Base-by-base conservation (phyloP, 2,797 vertebrate genomes). In the Harpagifer antarcticus region DNA sequence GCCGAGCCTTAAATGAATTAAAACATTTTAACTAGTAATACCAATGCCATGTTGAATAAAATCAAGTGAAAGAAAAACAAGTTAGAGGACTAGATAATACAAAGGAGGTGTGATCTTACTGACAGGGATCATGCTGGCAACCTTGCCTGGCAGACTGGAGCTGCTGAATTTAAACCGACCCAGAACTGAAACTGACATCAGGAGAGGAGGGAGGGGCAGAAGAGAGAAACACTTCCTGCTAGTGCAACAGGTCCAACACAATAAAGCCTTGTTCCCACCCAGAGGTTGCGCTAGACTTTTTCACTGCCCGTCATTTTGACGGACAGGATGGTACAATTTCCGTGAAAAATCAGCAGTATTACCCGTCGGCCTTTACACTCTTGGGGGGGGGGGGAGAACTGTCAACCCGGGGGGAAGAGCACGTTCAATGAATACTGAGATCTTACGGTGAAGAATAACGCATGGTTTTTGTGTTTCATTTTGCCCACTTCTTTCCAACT, bases 151-250 rank as follows among this genome's bases (percentile, higher is more conserved):
- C 48, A 53, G 48, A 19, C 47, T 19, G 11, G 12, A 42, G 52
- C 66, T 48, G 27, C 9, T 58, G 45, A 37, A 50, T 58, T 49
- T 40, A 58, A 56, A 20, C 52, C 40, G 69, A 63, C 69, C 52
- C 42, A n/a, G 27, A 42, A 56, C 55, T 64, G 27, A 56, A 56
- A 49, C 44, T 44, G 31, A 42, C 27, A 56, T 49, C 2, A 12
- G 33, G 11, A 57, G 33, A 37, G 33, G 33, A 37, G 33, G 16
- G 20, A 0, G 19, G 9, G 19, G 5, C 14, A 16, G 27, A 23
- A 27, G 20, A 49, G 27, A 47, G 42, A n/a, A 37, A 10, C 53
- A 3, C 65, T 48, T 19, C 44, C 3, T 57, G 54, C 54, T 68
- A 33, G 12, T 57, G 31, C 20, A 9, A 7, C 33, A 37, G 33